Evolutionary conservation across 2,797 vertebrate genomes (phyloP), one percentile per base, ranked within the genome.

Genomic region (Bradypodion pumilum): DNA sequence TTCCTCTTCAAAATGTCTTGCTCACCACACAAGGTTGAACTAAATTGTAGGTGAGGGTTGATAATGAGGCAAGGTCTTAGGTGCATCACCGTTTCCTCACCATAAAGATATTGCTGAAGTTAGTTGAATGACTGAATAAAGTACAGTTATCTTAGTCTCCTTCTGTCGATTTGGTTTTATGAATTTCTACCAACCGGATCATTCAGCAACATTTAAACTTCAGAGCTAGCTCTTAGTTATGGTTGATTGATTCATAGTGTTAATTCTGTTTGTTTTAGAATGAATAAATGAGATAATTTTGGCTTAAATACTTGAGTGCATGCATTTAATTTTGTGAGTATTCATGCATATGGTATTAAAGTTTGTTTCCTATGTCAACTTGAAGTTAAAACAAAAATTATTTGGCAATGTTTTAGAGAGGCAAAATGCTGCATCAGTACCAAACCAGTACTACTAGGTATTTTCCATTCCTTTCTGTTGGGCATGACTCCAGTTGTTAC

Each of bases 261-360:
- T 91, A 90, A 90, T 92, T 91, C 90, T 91, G 40, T 89, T 74
- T 72, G 81, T 83, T 90, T 86, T 90, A 92, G 90, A 90, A 93
- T 92, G 89, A 93, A 80, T 78, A 60, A 83, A 85, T 85, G 86
- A 88, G 84, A 81, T 63, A 89, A 68, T 90, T 89, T 86, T 91
- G 87, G 74, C 87, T 91, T 89, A 85, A 89, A 78, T 85, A 56
- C 87, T 87, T 91, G 69, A 78, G 76, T 89, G 49, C 49, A 66
- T 83, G 90, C 66, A 82, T 37, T 82, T 84, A 29, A 70, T 72
- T 92, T 77, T 91, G 59, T 76, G 84, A 90, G 77, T 87, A 87
- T 85, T 89, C 87, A 72, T 63, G 81, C 35, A 90, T 91, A 29
- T 7, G 66, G 10, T 74, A 44, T 60, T 76, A 72, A 69, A 69